A percentile compares a stretch with the other conserved stretches of the same genome.
Evolutionary conservation across 2,113 vertebrate species (phyloP).

Genomic region (Lanius ludovicianus): DNA sequence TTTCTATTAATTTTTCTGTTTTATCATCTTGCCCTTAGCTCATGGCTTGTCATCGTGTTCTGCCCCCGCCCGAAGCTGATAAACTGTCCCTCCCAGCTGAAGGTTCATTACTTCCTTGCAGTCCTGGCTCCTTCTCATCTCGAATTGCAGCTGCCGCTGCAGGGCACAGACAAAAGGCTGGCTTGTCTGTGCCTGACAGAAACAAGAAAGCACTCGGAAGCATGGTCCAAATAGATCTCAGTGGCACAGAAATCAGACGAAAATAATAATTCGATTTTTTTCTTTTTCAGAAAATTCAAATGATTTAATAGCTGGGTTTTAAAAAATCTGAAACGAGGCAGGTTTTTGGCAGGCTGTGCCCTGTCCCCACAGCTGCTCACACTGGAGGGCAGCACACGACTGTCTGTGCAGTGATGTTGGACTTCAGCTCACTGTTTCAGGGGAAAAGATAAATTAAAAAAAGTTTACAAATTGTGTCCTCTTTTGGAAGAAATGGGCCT

Average conservation of each 20-base stretch:
- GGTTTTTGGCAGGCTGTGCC: background rate
- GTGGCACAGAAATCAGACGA: background rate
- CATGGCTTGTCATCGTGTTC: background rate
- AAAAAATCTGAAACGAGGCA: background rate
- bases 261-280: background rate
- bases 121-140: background rate
- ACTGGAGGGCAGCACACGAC: conserved; percentile 54
- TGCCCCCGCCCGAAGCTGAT: fast-evolving
- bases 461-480: background rate
- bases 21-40: background rate
- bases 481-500: background rate
- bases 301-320: background rate
- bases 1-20: background rate
- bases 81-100: background rate
- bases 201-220: background rate
- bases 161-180: background rate
- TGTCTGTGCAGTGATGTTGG: background rate
- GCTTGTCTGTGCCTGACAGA: background rate
- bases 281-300: background rate
- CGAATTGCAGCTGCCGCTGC: background rate
- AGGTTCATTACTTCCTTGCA: background rate
- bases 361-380: background rate
- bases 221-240: background rate
- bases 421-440: background rate
- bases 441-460: background rate